Conservation (phyloP, 2,113 vertebrate species). For the Stigmatopora nigra region DNA sequence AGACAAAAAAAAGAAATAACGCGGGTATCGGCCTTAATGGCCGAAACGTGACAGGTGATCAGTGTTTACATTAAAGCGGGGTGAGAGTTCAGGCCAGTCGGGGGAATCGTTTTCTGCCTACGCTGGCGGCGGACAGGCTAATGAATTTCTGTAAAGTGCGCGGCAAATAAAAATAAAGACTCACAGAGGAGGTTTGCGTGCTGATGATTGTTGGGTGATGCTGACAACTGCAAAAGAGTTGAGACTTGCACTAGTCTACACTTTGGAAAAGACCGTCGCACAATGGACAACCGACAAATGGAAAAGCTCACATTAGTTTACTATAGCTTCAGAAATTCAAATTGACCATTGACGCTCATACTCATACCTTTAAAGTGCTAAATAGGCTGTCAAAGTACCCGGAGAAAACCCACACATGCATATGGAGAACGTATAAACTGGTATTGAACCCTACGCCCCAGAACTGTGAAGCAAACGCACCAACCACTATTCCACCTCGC, state of each 20-base stretch:
- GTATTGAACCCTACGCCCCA: no score
- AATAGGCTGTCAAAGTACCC: no score
- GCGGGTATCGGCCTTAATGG: slow-evolving; percentile 59
- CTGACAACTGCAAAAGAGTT: slow-evolving; percentile 50
- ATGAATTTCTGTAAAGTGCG: slow-evolving; percentile 65
- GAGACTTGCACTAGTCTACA: slow-evolving; percentile 51
- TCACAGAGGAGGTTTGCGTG: slow-evolving; percentile 56
- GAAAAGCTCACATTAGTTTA: not conserved
- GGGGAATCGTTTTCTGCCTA: slow-evolving; percentile 65
- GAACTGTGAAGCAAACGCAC: no score
- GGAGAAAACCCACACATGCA: no score
- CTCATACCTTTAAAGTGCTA: no score
- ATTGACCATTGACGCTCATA: no score
- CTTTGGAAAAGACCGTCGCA: slow-evolving; percentile 31
- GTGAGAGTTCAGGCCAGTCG: slow-evolving; percentile 59
- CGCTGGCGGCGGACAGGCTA: slow-evolving; percentile 59
- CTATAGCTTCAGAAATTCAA: no score
- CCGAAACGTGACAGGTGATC: slow-evolving; percentile 56
- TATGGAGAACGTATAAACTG: no score
- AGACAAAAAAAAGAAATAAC: slow-evolving; percentile 55
- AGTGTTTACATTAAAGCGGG: slow-evolving; percentile 62
- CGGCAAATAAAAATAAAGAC: slow-evolving; percentile 67
- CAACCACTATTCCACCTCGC: no score
- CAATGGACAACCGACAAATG: not conserved
- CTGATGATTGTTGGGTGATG: slow-evolving; percentile 58